phyloP scores from a whole-genome alignment of 2,797 vertebrate species.

The Acanthurus tractus region DNA sequence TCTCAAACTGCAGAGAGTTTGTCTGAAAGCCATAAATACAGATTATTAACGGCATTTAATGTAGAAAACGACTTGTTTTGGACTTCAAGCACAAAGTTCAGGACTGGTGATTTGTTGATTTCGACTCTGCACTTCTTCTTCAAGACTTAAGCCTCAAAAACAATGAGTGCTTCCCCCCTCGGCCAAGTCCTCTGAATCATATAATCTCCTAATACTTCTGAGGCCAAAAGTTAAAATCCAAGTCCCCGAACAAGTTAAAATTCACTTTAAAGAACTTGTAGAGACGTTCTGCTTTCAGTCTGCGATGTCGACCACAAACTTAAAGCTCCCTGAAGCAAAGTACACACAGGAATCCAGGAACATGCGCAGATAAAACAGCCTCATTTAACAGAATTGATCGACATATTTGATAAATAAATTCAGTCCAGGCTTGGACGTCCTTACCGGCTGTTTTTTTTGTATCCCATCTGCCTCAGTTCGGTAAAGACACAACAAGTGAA shows the following conservation, averaged over 20 bases:
- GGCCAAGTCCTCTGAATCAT: background rate
- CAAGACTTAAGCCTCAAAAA: background rate
- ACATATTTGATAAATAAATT: background rate
- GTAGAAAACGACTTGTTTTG: background rate
- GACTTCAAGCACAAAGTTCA: conserved; percentile 2
- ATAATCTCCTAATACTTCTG: background rate
- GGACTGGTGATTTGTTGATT: background rate
- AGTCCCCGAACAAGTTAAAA: background rate
- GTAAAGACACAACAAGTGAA: background rate
- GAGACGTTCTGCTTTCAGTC: too few species aligned
- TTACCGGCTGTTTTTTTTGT: background rate
- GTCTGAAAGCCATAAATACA: too few species aligned
- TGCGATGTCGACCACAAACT: background rate
- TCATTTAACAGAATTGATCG: background rate
- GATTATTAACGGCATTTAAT: too few species aligned
- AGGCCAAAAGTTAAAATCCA: background rate
- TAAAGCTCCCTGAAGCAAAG: background rate
- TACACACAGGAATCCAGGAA: background rate
- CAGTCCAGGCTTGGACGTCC: background rate
- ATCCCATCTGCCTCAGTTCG: background rate
- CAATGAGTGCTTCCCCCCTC: background rate
- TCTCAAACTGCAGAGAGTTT: too few species aligned
- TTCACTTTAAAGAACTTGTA: too few species aligned
- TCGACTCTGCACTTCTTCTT: background rate
- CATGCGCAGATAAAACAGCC: background rate